phyloP scores from a whole-genome alignment of 2,888 invertebrate species.

The Chorisops tibialis region DNA sequence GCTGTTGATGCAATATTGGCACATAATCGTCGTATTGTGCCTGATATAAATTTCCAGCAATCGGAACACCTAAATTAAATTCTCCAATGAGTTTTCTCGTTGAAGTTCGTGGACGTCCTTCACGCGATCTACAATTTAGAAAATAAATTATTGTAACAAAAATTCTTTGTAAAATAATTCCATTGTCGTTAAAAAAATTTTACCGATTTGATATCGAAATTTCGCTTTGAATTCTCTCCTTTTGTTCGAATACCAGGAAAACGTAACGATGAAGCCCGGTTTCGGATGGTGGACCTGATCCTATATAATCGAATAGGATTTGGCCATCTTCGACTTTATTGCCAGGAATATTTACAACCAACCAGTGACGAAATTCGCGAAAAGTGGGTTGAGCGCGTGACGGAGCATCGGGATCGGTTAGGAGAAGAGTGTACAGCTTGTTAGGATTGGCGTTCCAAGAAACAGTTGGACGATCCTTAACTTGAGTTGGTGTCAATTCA shows the following conservation, averaged over 20 bases:
- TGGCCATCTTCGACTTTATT: conserved; percentile 67
- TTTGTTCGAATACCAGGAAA: conserved; percentile 71
- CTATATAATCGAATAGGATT: conserved; percentile 71
- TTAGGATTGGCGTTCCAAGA: conserved; percentile 41
- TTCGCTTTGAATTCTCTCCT: conserved; percentile 54
- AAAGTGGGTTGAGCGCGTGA: conserved; percentile 73
- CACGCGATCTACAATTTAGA: conserved; percentile 13
- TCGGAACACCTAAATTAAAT: conserved; percentile 72
- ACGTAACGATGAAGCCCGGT: conserved; percentile 78
- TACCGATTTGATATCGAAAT: conserved; percentile 43
- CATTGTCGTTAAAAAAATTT: conserved; percentile 45
- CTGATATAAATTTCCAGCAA: conserved; percentile 79
- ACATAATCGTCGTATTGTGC: conserved; percentile 82
- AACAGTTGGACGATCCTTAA: conserved; percentile 43
- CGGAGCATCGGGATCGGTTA: conserved; percentile 85
- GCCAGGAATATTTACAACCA: conserved; percentile 82
- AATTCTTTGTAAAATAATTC: too few relatives aligned
- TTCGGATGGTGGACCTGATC: conserved; percentile 77
- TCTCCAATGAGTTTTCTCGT: conserved; percentile 72
- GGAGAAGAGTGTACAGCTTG: conserved; percentile 42
- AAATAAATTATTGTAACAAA: too few relatives aligned
- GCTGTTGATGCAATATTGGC: conserved; percentile 73
- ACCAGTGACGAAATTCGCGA: conserved; percentile 90
- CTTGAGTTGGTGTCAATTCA: conserved; percentile 67
- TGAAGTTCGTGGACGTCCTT: conserved; percentile 58